Conservation (phyloP, 2,888 invertebrate genomes). For the Phanerotoma sp. region DNA sequence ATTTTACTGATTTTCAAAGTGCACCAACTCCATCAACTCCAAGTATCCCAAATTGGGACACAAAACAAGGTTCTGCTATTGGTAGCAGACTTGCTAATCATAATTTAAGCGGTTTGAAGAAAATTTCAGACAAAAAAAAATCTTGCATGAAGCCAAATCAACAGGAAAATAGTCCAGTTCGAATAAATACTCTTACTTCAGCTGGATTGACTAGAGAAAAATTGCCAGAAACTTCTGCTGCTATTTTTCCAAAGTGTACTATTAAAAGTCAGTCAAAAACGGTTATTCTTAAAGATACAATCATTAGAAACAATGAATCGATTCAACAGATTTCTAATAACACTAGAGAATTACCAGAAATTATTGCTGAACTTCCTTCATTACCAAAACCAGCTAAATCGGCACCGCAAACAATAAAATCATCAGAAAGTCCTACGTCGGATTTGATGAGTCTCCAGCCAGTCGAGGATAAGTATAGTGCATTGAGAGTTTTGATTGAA, state of each 20-base stretch:
- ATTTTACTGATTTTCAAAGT: slow-evolving; percentile 61
- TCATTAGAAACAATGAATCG: slow-evolving; percentile 41
- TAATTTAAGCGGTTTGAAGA: slow-evolving; percentile 55
- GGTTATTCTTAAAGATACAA: slow-evolving; percentile 54
- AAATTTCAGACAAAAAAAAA: slow-evolving; percentile 19
- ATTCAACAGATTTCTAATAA: not conserved
- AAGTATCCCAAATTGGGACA: slow-evolving; percentile 46
- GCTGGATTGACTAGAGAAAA: slow-evolving; percentile 14
- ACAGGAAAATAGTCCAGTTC: slow-evolving; percentile 13
- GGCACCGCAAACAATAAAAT: not conserved
- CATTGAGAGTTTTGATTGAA: slow-evolving; percentile 55
- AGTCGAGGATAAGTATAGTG: slow-evolving; percentile 58
- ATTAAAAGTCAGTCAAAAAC: slow-evolving; percentile 52
- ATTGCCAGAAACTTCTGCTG: slow-evolving; percentile 34
- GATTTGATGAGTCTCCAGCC: slow-evolving; percentile 53
- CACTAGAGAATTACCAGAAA: slow-evolving; percentile 22
- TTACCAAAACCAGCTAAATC: slow-evolving; percentile 12
- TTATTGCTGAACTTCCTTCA: slow-evolving; percentile 16
- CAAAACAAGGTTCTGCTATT: slow-evolving; percentile 53
- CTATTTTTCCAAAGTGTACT: slow-evolving; percentile 53
- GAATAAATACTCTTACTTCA: not conserved
- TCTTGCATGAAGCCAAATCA: not conserved
- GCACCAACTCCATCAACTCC: slow-evolving; percentile 39
- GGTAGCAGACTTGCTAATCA: slow-evolving; percentile 59
- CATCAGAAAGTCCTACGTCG: slow-evolving; percentile 33